Evolutionary conservation across 2,797 vertebrate species (phyloP).

Genomic region (Dermochelys coriacea): DNA sequence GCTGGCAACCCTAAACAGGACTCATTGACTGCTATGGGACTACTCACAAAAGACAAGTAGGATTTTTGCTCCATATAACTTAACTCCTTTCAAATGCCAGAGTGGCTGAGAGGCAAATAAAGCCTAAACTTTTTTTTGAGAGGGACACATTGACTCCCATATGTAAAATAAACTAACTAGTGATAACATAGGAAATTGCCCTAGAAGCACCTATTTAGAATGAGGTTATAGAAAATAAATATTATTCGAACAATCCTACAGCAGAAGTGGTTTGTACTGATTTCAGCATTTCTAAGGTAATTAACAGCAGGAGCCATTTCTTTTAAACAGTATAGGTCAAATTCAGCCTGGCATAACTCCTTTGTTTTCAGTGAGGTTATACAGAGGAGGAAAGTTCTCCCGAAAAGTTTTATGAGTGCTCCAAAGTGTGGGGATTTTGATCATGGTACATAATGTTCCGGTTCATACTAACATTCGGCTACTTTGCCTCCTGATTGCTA

Average conservation of each 20-base stretch:
- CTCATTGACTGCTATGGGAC: neutral
- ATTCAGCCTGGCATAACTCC: neutral
- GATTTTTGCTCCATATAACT: neutral
- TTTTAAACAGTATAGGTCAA: fast-evolving
- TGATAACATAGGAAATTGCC: too few relatives aligned
- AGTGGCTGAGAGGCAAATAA: too few relatives aligned
- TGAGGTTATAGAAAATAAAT: too few relatives aligned
- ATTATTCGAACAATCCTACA: neutral
- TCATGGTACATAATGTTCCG: neutral
- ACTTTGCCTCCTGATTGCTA: neutral
- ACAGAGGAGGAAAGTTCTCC: fast-evolving
- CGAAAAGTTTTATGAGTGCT: neutral
- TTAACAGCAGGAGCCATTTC: neutral
- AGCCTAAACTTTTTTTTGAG: too few relatives aligned
- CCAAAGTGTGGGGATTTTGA: neutral
- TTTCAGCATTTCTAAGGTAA: neutral
- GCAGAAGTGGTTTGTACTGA: fast-evolving
- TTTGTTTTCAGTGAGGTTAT: neutral
- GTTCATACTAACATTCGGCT: neutral
- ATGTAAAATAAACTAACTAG: too few relatives aligned
- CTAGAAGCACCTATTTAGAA: too few relatives aligned
- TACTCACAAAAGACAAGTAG: neutral
- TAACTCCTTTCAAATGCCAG: neutral
- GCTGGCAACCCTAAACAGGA: too few relatives aligned
- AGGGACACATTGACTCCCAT: too few relatives aligned